phyloP scores from a whole-genome alignment of 2,888 invertebrate genomes.

The Drosophila kambysellisi region DNA sequence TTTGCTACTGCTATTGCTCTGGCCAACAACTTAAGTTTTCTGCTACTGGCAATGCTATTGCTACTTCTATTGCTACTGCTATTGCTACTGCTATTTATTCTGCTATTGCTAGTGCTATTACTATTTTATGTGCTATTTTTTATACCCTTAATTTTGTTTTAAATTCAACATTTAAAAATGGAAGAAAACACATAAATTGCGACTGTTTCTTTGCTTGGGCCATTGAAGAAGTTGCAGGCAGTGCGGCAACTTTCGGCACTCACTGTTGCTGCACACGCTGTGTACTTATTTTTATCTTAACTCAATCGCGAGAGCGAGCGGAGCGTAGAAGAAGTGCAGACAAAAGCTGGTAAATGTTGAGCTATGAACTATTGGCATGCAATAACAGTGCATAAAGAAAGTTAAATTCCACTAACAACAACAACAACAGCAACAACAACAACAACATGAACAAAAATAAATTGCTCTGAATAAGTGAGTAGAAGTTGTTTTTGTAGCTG shows the following conservation, averaged over 20 bases:
- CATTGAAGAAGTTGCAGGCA: background rate
- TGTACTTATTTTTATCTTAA: constrained; percentile 55
- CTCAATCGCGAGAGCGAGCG: constrained; percentile 33
- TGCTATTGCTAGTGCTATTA: too few species aligned
- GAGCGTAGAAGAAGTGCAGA: constrained; percentile 19
- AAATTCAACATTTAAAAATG: background rate
- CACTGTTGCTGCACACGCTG: constrained; percentile 10
- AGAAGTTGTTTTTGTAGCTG: constrained; percentile 35
- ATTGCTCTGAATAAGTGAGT: constrained; percentile 41
- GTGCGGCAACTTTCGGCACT: constrained; percentile 5
- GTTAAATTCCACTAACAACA: background rate
- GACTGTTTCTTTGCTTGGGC: background rate
- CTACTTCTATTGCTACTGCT: too few species aligned
- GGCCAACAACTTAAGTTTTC: too few species aligned
- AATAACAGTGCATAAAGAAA: constrained; percentile 52
- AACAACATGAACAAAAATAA: constrained; percentile 27
- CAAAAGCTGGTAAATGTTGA: constrained; percentile 48
- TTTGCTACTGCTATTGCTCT: too few species aligned
- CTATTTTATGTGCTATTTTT: background rate
- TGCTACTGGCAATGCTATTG: too few species aligned
- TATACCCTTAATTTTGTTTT: background rate
- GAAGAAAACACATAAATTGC: background rate
- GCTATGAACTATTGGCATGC: constrained; percentile 70
- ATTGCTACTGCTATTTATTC: too few species aligned
- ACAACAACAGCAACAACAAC: constrained; percentile 14